Conservation (phyloP, 2,888 invertebrate species). For the Dicranocentrus wangi region DNA sequence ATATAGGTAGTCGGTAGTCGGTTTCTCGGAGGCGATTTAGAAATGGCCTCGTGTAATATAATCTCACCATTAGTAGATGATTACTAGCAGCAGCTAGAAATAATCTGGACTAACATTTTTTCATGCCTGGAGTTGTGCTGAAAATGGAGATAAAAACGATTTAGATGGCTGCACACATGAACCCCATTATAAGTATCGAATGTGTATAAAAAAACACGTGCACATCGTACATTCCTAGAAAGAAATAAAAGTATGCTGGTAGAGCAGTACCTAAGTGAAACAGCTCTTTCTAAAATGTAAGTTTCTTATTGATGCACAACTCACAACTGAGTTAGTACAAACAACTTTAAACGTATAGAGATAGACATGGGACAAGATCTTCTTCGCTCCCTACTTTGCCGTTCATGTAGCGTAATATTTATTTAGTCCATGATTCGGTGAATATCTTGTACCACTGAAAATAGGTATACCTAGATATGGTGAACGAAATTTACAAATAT, state of each 20-base stretch:
- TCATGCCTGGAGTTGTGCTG: conserved; percentile 22
- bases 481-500: background rate
- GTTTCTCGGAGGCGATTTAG: conserved; percentile 8
- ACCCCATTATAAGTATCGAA: background rate
- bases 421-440: background rate
- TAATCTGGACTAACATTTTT: conserved; percentile 15
- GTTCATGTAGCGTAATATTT: background rate
- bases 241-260: background rate
- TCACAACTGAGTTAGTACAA: background rate
- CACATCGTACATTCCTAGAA: too few species aligned
- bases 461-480: background rate
- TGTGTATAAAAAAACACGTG: background rate
- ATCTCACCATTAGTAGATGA: conserved; percentile 40
- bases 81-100: conserved; percentile 22
- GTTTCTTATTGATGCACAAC: background rate
- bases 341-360: background rate
- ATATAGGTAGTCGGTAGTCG: background rate
- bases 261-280: background rate
- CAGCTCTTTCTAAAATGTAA: too few species aligned
- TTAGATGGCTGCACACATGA: conserved; percentile 11
- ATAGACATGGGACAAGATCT: background rate
- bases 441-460: background rate
- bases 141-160: conserved; percentile 20
- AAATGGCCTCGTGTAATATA: conserved; percentile 35
- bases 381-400: background rate